Conservation (phyloP, 1,140 invertebrate genomes). For the Bilobella aurantiaca region DNA sequence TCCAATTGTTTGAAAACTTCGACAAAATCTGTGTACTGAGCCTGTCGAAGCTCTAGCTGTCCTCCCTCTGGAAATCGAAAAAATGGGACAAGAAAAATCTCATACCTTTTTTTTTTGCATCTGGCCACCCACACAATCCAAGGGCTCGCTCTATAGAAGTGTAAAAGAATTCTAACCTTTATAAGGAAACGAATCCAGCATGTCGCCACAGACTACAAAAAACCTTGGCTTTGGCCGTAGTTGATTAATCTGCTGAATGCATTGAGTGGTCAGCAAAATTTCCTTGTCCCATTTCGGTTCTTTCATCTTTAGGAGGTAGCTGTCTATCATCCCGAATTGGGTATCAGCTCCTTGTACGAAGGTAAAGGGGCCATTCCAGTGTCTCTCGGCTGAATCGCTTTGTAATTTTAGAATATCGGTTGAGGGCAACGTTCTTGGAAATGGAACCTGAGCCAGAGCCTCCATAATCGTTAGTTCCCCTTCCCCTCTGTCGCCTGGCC, state of each 20-base stretch:
- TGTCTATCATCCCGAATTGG: conserved; percentile 47
- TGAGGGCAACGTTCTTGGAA: background rate
- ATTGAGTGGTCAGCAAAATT: conserved; percentile 39
- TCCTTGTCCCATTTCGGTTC: conserved; percentile 45
- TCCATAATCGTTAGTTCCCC: too few species aligned
- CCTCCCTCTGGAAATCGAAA: background rate
- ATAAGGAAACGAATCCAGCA: conserved; percentile 45
- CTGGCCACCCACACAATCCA: too few species aligned
- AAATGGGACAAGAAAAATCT: background rate
- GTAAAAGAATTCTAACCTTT: conserved; percentile 7
- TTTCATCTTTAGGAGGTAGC: conserved; percentile 38
- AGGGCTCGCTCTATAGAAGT: too few species aligned
- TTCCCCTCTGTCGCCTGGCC: too few species aligned
- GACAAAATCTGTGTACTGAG: conserved; percentile 44
- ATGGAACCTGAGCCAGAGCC: too few species aligned
- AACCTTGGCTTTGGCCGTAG: conserved; percentile 46
- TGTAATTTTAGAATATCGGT: background rate
- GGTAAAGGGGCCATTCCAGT: conserved; percentile 38
- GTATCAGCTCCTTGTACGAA: conserved; percentile 48
- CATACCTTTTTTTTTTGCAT: background rate
- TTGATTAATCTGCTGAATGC: conserved; percentile 43
- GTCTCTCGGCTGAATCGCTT: background rate
- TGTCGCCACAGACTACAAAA: conserved; percentile 49
- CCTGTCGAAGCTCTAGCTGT: conserved; percentile 26
- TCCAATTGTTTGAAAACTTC: conserved; percentile 42